phyloP scores from a whole-genome alignment of 2,888 invertebrate species.

The Lissonota sp. region DNA sequence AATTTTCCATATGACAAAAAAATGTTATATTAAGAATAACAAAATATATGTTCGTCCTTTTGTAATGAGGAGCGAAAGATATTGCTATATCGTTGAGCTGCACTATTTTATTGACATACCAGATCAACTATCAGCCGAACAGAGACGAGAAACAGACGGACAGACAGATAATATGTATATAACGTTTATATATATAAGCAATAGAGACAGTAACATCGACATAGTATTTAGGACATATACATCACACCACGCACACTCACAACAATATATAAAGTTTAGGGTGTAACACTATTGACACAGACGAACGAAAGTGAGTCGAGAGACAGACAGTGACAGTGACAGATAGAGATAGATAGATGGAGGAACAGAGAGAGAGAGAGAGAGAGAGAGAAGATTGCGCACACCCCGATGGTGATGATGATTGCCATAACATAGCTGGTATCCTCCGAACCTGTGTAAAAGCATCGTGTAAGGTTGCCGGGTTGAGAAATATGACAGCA shows the following conservation, averaged over 20 bases:
- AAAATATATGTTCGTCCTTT: slow-evolving; percentile 3
- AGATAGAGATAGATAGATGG: slow-evolving; percentile 68
- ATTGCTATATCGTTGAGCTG: slow-evolving; percentile 27
- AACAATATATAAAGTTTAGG: slow-evolving; percentile 46
- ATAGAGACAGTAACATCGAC: slow-evolving; percentile 66
- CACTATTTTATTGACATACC: slow-evolving; percentile 34
- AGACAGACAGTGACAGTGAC: slow-evolving; percentile 25
- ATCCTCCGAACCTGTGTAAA: slow-evolving; percentile 51
- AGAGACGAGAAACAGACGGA: slow-evolving; percentile 77
- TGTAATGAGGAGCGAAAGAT: slow-evolving; percentile 6
- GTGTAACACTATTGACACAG: slow-evolving; percentile 42
- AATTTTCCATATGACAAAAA: too few relatives aligned
- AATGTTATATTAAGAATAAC: too few relatives aligned
- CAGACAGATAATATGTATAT: slow-evolving; percentile 74
- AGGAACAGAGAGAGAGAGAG: slow-evolving; percentile 59
- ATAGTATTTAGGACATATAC: slow-evolving; percentile 55
- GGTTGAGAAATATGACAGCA: slow-evolving; percentile 5
- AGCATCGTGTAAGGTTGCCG: slow-evolving; percentile 44
- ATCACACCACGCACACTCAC: slow-evolving; percentile 47
- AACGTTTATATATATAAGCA: slow-evolving; percentile 68
- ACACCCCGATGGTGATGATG: slow-evolving; percentile 41
- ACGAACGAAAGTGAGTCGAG: slow-evolving; percentile 53
- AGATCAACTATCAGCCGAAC: slow-evolving; percentile 61
- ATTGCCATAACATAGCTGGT: slow-evolving; percentile 38
- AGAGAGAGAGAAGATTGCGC: slow-evolving; percentile 64